Conservation (phyloP, 2,888 invertebrate genomes). For the Acrobeloides nanus region DNA sequence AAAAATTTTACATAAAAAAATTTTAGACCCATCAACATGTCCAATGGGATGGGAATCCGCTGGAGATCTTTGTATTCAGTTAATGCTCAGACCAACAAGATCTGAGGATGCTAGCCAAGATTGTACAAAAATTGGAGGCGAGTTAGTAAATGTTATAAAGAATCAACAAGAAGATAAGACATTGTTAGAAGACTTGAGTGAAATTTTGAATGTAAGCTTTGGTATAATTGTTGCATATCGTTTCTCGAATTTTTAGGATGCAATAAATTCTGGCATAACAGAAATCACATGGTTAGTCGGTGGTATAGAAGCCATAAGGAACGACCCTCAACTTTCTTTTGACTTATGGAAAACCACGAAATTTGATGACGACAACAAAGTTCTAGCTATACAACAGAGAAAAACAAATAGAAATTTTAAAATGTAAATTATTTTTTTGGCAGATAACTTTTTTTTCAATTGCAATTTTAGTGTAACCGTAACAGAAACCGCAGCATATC, state of each 20-base stretch:
- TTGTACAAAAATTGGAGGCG: constrained; percentile 17
- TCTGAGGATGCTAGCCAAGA: constrained; percentile 3
- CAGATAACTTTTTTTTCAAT: background rate
- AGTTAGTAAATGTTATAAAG: constrained; percentile 23
- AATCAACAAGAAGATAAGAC: constrained; percentile 16
- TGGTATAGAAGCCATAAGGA: constrained; percentile 12
- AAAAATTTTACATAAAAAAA: too few species aligned
- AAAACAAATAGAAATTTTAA: constrained; percentile 16
- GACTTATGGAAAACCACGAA: constrained; percentile 19
- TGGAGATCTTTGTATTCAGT: constrained; percentile 29
- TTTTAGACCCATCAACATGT: constrained; percentile 33
- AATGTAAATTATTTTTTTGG: constrained; percentile 7
- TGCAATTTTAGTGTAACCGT: too few species aligned
- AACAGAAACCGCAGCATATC: constrained; percentile 7
- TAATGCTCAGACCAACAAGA: constrained; percentile 21
- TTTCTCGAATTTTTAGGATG: constrained; percentile 5
- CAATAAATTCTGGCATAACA: constrained; percentile 11
- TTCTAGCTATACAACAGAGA: constrained; percentile 12
- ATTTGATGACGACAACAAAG: constrained; percentile 20
- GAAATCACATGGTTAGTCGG: constrained; percentile 28
- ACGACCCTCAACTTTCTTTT: constrained; percentile 18
- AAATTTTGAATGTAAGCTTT: constrained; percentile 16
- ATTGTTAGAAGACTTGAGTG: constrained; percentile 17
- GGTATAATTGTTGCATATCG: background rate
- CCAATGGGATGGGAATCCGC: constrained; percentile 33